Base-by-base conservation (phyloP, 2,888 invertebrate genomes). In the Byasa hedistus region DNA sequence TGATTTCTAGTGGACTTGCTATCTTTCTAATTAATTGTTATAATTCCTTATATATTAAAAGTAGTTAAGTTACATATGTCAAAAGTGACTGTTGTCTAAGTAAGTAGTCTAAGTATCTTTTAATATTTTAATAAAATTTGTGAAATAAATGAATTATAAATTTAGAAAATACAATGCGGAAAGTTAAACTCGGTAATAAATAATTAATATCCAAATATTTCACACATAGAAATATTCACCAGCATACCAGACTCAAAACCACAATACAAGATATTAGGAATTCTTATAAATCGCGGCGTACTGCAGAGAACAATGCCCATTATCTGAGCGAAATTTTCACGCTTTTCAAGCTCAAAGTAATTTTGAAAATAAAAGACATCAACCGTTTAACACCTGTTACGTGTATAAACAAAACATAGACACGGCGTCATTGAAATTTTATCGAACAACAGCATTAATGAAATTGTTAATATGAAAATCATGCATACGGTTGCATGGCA, bases 231-330 rank as follows among this genome's bases (percentile, higher is more conserved):
- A 48, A 51, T 27, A 27, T 48, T 48, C 22, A 44, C 36, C 32
- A 57, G 22, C 57, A 57, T 54, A n/a, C 48, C 19, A 4, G 4
- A 54, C 22, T 23, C 22, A 12, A 54, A 48, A 8, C 32, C 44
- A 27, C 61, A 59, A 55, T 55, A 59, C 48, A 36, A 67, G 59
- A 67, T 39, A 58, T 54, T 51, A 22, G 58, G 23, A 22, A n/a
- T 57, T 32, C 59, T 51, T 52, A 36, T 63, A n/a, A 21, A 24
- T 19, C 59, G 59, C 48, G 55, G n/a, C 32, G 55, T 32, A 59
- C 21, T 27, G 54, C 55, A 15, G 48, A 67, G 67, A 67, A 67
- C 67, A 67, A 67, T 67, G 63, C 55, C 63, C 66, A 66, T 66
- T 66, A 66, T 63, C 63, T 66, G 59, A 63, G 32, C n/a, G 23